Base-by-base conservation (phyloP, 2,888 invertebrate species). In the Sylvicola cinctus region DNA sequence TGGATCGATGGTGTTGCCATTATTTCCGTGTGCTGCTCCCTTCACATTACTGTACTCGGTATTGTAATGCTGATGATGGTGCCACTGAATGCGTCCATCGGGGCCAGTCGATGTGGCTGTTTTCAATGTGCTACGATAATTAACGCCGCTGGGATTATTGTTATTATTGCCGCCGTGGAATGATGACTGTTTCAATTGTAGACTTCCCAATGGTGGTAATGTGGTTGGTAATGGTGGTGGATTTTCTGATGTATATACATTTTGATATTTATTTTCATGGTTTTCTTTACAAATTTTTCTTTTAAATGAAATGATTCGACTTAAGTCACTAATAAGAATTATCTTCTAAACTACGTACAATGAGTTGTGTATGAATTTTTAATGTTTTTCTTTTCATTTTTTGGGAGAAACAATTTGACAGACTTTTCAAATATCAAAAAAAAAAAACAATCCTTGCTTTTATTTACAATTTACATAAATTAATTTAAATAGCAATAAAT, bases 201-300 rank as follows among this genome's bases (percentile, higher is more conserved):
- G 20, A 8, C 20, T 20, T 20, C 20, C 20, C 20, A 20, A 20
- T 14, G 58, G 58, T 40, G 58, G 58, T 52, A 55, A 53, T 44
- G 58, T 54, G 39, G 53, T 47, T 41, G 58, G 58, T 43, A 58
- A 49, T 45, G 58, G 58, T 46, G 58, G 58, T 47, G 57, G 56
- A 46, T 56, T 52, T 47, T 55, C 54, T 54, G 20, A 20, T 20
- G 20, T 20, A 20, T 20, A 20, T 20, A 20, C 20, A 20, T 20
- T n/a, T n/a, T 45, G 44, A 40, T 29, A 20, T 23, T 31, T 33
- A 12, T 32, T 14, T 17, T 17, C 20, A n/a, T n/a, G n/a, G n/a
- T n/a, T n/a, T n/a, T n/a, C n/a, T n/a, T n/a, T n/a, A n/a, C n/a
- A n/a, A n/a, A 20, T 20, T 20, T 20, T 6, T 20, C 20, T 6